A percentile compares a stretch with the other conserved stretches of the same genome.
Evolutionary conservation across 2,888 invertebrate species (phyloP).

Genomic region (Alloplasta piceator): DNA sequence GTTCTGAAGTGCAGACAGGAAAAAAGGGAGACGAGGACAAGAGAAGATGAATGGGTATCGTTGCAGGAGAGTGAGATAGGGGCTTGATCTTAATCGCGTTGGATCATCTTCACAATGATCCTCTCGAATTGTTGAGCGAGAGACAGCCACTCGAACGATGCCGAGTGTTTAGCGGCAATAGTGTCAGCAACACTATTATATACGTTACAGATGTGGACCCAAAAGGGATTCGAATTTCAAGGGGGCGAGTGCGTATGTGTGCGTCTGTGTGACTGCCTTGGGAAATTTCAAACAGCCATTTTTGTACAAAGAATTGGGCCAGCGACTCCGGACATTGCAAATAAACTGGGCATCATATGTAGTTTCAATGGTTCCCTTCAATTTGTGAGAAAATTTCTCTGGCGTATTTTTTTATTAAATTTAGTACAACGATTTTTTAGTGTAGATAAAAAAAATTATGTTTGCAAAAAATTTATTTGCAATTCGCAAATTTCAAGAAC

Average conservation of each 20-base stretch:
- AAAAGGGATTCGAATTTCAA: too few species aligned
- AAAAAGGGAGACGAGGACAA: too few species aligned
- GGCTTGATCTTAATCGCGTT: conserved; percentile 78
- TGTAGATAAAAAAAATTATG: too few species aligned
- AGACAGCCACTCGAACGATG: conserved; percentile 72
- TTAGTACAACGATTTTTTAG: too few species aligned
- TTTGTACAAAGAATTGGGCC: background rate
- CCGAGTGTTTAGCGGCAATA: conserved; percentile 25
- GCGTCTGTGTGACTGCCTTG: background rate
- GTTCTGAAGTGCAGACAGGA: too few species aligned
- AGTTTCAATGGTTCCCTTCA: background rate
- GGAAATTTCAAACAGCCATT: background rate
- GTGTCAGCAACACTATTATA: conserved; percentile 5
- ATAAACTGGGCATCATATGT: background rate
- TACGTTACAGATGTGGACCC: conserved; percentile 4
- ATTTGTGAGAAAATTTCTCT: too few species aligned
- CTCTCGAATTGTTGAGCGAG: conserved; percentile 79
- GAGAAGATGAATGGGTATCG: too few species aligned
- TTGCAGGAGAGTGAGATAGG: background rate
- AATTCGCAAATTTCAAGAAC: too few species aligned
- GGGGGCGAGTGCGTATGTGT: background rate
- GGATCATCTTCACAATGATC: conserved; percentile 77
- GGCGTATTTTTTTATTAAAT: too few species aligned
- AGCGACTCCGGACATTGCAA: background rate
- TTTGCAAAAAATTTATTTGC: too few species aligned